Evolutionary conservation across 2,888 invertebrate genomes (phyloP), one percentile per base, ranked within the genome.

Genomic region (Parnassius smintheus): DNA sequence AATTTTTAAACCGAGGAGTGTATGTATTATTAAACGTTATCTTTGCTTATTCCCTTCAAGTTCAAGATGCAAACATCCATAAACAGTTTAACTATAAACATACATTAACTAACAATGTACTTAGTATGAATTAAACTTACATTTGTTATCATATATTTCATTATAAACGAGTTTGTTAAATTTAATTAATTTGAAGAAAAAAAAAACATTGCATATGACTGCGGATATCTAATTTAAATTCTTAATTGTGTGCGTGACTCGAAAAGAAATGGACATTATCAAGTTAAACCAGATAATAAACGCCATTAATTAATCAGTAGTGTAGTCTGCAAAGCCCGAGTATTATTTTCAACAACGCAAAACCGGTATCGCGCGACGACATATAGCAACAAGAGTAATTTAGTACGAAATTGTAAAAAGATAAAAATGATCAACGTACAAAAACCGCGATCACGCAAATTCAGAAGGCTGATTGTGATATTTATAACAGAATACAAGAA

Each of bases 341-440:
- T 46, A 56, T 56, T 46, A 46, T 25, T 46, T 46, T 7, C 56
- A 46, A 25, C 12, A 46, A 25, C 56, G 45, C 46, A 46, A 25
- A 56, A 46, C 56, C 46, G 56, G 56, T 46, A 41, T 25, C 9
- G 56, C 45, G 22, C 25, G 56, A 46, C 56, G 45, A 45, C 18
- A 9, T 10, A 13, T 45, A 45, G 22, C 56, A 45, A 56, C 49
- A 2, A 49, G 49, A 18, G 2, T 49, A 13, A 49, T 49, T 49
- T 13, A 13, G 49, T 49, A 18, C 49, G 13, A 8, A 49, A 49
- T 49, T 13, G 2, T 7, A 49, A 49, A 13, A 49, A 13, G 49
- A 49, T 49, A 49, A 44, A 44, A 11, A 44, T 8, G 9, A 13
- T 13, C n/a, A 48, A 4, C 12, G n/a, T n/a, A 35, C 7, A 35